Evolutionary conservation across 2,113 vertebrate species (phyloP).

Genomic region (Scatophagus argus): DNA sequence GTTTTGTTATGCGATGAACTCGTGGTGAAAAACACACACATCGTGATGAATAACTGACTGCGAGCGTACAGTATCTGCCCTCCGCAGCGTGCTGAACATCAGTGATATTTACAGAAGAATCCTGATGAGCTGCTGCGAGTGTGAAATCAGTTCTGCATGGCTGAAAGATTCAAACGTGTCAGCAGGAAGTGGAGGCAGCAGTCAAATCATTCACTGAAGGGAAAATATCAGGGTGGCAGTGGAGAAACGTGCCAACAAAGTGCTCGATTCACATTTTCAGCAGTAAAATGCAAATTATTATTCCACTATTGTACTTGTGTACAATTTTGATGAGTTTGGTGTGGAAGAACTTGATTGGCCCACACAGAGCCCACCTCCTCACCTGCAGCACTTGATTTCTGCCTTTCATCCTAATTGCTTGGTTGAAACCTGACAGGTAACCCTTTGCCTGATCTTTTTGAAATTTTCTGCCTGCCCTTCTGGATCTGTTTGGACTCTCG

Average conservation of each 20-base stretch:
- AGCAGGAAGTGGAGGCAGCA: neutral
- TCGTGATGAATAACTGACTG: neutral
- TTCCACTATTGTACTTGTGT: neutral
- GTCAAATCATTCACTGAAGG: neutral
- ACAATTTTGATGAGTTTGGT: too few relatives aligned
- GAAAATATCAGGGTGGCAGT: neutral
- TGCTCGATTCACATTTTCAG: neutral
- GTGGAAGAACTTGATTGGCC: too few relatives aligned
- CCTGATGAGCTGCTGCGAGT: neutral
- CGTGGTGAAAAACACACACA: neutral
- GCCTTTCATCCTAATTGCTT: too few relatives aligned
- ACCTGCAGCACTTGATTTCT: too few relatives aligned
- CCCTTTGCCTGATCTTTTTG: too few relatives aligned
- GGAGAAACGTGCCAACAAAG: neutral
- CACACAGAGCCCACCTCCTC: too few relatives aligned
- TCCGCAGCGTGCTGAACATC: neutral
- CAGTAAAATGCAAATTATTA: neutral
- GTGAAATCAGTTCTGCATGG: neutral
- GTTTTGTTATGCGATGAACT: constrained; percentile 22
- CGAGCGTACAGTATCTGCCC: neutral
- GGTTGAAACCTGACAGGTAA: too few relatives aligned
- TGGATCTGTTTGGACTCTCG: too few relatives aligned
- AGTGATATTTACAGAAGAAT: neutral
- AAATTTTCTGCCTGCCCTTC: too few relatives aligned
- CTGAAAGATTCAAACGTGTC: neutral